Conservation (phyloP, 2,797 vertebrate genomes). For the Bradypus variegatus region DNA sequence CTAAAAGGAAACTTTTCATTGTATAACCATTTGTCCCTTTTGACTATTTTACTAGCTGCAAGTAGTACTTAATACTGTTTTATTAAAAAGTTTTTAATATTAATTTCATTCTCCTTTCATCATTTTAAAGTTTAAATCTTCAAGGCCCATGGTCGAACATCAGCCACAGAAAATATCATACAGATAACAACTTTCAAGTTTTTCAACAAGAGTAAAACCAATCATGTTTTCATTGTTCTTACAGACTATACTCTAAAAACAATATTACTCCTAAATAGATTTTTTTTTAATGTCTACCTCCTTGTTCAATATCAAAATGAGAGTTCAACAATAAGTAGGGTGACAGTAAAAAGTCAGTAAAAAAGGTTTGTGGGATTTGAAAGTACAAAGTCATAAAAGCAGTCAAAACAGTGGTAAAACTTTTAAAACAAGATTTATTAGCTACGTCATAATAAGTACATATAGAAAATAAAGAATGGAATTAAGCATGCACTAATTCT, state of each 20-base stretch:
- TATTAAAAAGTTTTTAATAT: not conserved
- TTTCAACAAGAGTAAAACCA: not conserved
- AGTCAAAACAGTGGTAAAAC: not conserved
- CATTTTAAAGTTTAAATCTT: slow-evolving; percentile 27
- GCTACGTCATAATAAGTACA: not conserved
- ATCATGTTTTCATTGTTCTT: not conserved
- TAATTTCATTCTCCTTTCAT: slow-evolving; percentile 33
- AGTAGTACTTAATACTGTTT: not conserved
- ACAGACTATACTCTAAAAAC: not conserved
- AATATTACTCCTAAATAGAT: not conserved
- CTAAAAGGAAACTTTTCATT: not conserved
- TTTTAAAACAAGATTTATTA: not conserved
- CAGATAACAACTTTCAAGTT: not conserved
- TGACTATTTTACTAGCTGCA: not conserved
- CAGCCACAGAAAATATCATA: not conserved
- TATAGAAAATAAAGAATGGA: not conserved
- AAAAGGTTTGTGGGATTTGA: not conserved
- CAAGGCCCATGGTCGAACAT: not conserved
- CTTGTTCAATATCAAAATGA: not conserved
- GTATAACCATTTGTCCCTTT: not conserved
- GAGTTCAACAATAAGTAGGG: not conserved
- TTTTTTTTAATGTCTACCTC: slow-evolving; percentile 14
- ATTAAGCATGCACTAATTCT: not conserved
- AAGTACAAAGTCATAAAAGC: not conserved
- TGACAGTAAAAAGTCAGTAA: not conserved